Evolutionary conservation across 2,113 vertebrate genomes (phyloP), one percentile per base, ranked within the genome.

Genomic region (Zingel zingel): DNA sequence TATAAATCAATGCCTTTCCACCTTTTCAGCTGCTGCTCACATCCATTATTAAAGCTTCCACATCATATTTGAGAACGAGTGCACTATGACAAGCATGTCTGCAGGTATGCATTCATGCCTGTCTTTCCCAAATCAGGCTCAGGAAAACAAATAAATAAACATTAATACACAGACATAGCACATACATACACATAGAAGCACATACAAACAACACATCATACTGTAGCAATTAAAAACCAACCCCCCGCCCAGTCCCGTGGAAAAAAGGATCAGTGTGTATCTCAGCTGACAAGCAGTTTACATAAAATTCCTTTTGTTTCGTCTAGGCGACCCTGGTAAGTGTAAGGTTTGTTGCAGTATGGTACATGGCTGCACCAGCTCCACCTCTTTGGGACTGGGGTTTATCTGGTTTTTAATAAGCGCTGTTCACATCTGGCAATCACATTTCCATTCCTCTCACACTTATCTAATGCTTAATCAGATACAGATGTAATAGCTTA

Each of bases 1-100:
- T 92, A 89, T 93, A 94, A 94, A 96, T 94, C 93, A 95, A 93
- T 95, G 91, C 78, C 83, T 90, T 88, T 90, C 88, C 90, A 95
- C 86, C 86, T 90, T 89, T 93, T 88, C 92, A 94, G 91, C 94
- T 94, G 93, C 92, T 89, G 89, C 89, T 93, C 83, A 82, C 91
- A 94, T 94, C 85, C 90, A 92, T 93, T 95, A 94, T 94, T 94
- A 88, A 95, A 91, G 88, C 87, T 79, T 90, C 92, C 90, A 87
- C 90, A 92, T 94, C 88, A 92, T 92, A 90, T 88, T 88, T 79
- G 84, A 71, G 75, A 64, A 51, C n/a, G 73, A 57, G 74, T 58
- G 54, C 21, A 61, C 47, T 86, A 65, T 84, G 86, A 88, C 82
- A 86, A 86, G 86, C 86, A 74, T 91, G 71, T 82, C 86, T 85